These are phyloP conservation scores for Ostrea edulis DNA, from an alignment of 1,140 invertebrate species.

Conservation along the genomic window DNA sequence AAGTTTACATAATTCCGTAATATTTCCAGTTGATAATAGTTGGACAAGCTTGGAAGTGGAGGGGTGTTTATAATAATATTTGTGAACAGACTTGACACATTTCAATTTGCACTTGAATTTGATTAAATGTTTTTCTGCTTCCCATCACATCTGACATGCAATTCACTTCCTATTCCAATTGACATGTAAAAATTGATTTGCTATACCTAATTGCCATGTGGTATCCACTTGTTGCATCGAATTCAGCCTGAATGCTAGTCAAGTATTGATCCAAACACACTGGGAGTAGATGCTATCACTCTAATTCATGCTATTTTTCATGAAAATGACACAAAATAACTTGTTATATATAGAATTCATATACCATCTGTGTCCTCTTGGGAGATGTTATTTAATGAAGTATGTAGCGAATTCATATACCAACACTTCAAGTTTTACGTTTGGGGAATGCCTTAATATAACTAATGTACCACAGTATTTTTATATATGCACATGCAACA, in stretches of 20 bases:
- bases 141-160: neutral
- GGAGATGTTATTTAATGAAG: constrained; percentile 20
- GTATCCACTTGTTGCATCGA: neutral
- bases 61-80: too few relatives aligned
- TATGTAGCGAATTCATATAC: neutral
- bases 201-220: neutral
- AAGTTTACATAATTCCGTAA: too few relatives aligned
- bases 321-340: neutral
- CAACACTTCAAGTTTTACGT: neutral
- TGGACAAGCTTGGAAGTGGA: too few relatives aligned
- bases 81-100: neutral
- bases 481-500: neutral
- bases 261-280: constrained; percentile 1
- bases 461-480: constrained; percentile 11
- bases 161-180: neutral
- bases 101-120: neutral
- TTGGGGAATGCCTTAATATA: neutral
- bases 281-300: neutral
- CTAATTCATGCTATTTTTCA: neutral
- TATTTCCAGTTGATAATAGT: too few relatives aligned
- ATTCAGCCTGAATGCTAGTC: neutral
- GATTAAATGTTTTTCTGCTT: too few relatives aligned
- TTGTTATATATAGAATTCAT: neutral
- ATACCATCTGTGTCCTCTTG: constrained; percentile 6
- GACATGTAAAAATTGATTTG: neutral